Evolutionary conservation across 2,888 invertebrate genomes (phyloP).

Genomic region (Hirtodrosophila duncani): DNA sequence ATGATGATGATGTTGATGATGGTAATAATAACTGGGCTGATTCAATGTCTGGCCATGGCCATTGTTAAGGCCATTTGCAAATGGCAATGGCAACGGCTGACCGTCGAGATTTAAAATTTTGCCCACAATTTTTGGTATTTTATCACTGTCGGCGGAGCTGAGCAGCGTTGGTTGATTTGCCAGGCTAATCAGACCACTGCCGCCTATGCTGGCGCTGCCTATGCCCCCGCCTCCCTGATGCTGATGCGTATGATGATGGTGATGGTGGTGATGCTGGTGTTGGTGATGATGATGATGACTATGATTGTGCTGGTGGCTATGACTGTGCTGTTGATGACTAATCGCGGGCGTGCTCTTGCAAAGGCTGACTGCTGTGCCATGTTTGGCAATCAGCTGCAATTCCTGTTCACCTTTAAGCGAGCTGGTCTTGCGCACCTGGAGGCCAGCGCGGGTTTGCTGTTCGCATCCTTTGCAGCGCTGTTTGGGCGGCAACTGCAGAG

Average conservation of each 20-base stretch:
- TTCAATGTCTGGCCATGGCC: too few relatives aligned
- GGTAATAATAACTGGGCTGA: too few relatives aligned
- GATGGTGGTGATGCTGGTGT: slow-evolving; percentile 40
- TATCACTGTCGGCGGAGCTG: slow-evolving; percentile 75
- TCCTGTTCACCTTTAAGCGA: slow-evolving; percentile 73
- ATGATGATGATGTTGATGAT: slow-evolving; percentile 20
- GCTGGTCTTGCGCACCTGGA: slow-evolving; percentile 70
- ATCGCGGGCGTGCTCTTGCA: slow-evolving; percentile 74
- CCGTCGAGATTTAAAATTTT: slow-evolving; percentile 76
- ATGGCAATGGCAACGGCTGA: slow-evolving; percentile 47
- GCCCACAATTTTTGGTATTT: slow-evolving; percentile 79
- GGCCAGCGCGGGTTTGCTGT: slow-evolving; percentile 42
- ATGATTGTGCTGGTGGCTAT: slow-evolving; percentile 30
- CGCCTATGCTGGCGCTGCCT: slow-evolving; percentile 55
- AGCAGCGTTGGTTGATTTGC: slow-evolving; percentile 22
- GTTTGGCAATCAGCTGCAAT: slow-evolving; percentile 38
- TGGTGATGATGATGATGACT: slow-evolving; percentile 36
- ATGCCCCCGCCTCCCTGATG: slow-evolving; percentile 50
- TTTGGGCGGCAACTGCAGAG: slow-evolving; percentile 40
- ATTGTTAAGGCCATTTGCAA: slow-evolving; percentile 34
- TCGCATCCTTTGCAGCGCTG: slow-evolving; percentile 68
- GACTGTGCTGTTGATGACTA: slow-evolving; percentile 27
- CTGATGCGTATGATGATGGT: slow-evolving; percentile 34
- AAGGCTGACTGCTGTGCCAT: slow-evolving; percentile 45
- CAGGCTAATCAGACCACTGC: slow-evolving; percentile 52